Evolutionary conservation across 2,888 invertebrate species (phyloP), one percentile per base, ranked within the genome.

Genomic region (Drosophila austrosaltans): DNA sequence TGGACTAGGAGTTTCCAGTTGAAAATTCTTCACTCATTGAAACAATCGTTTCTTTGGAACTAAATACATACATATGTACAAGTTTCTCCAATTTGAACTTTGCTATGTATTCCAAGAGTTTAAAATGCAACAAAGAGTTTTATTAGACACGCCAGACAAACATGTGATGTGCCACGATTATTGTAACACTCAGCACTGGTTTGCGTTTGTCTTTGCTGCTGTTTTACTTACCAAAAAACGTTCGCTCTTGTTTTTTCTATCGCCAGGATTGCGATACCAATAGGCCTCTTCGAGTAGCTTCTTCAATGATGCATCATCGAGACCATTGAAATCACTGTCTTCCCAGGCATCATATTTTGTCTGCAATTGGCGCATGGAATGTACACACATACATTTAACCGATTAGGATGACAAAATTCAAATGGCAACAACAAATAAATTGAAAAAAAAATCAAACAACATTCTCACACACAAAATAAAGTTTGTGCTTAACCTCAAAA

Each of bases 251-350:
- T 96, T 96, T 92, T 96, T 96, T 78, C 96, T 94, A 91, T 97
- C 97, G 93, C 96, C 96, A 66, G 97, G 97, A 91, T 95, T 95
- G 92, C 96, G 96, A 93, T 97, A 97, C 78, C 95, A 95, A 90
- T 96, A 95, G 79, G 96, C 97, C 93, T 97, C 97, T 91, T 97
- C 96, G 85, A 97, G 93, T 77, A 97, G 93, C 69, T 95, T 96
- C 85, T 95, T 95, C 76, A 97, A 93, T 91, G 96, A 95, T 68
- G 94, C 94, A 90, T 97, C 96, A 92, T 96, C 96, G 91, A 96
- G 93, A 82, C 95, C 94, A 78, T 93, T 94, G 79, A 94, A 93
- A 73, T 87, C 87, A 69, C 84, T 89, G 59, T 90, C 91, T 75
- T 91, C 90, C 90, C 82, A 90, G 39, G 82, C 73, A 74, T 90